phyloP scores from a whole-genome alignment of 1,140 invertebrate species.

The Drosophila suzukii region DNA sequence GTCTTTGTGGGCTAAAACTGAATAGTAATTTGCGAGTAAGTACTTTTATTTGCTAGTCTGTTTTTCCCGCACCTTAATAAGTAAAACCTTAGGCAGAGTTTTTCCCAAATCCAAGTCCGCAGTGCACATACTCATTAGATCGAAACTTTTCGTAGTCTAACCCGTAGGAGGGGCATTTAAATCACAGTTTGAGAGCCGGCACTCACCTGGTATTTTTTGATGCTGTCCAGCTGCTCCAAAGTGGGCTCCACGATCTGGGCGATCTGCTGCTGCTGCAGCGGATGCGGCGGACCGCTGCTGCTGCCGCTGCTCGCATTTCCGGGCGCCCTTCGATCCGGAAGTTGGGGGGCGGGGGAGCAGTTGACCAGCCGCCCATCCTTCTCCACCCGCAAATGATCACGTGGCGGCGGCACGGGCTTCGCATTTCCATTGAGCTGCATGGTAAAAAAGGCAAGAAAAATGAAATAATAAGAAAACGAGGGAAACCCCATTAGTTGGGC shows the following conservation, averaged over 20 bases:
- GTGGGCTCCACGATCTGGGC: slow-evolving; percentile 87
- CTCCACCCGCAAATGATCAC: slow-evolving; percentile 88
- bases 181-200: slow-evolving; percentile 10
- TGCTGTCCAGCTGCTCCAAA: slow-evolving; percentile 94
- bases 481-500: slow-evolving; percentile 24
- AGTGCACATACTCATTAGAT: slow-evolving; percentile 18
- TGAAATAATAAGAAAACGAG: neutral
- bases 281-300: slow-evolving; percentile 50
- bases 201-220: slow-evolving; percentile 95
- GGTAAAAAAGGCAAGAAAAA: neutral
- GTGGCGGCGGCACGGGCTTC: slow-evolving; percentile 90
- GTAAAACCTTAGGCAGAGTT: neutral
- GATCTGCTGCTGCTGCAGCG: slow-evolving; percentile 84
- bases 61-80: neutral
- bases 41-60: neutral
- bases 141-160: slow-evolving; percentile 39
- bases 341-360: slow-evolving; percentile 88
- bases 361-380: slow-evolving; percentile 88
- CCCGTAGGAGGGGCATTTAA: slow-evolving; percentile 9
- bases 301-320: slow-evolving; percentile 46
- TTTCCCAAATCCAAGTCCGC: neutral
- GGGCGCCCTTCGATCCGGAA: slow-evolving; percentile 87
- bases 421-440: slow-evolving; percentile 82
- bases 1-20: neutral
- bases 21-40: neutral